Base-by-base conservation (phyloP, 2,797 vertebrate genomes). In the Leptoclinus maculatus region DNA sequence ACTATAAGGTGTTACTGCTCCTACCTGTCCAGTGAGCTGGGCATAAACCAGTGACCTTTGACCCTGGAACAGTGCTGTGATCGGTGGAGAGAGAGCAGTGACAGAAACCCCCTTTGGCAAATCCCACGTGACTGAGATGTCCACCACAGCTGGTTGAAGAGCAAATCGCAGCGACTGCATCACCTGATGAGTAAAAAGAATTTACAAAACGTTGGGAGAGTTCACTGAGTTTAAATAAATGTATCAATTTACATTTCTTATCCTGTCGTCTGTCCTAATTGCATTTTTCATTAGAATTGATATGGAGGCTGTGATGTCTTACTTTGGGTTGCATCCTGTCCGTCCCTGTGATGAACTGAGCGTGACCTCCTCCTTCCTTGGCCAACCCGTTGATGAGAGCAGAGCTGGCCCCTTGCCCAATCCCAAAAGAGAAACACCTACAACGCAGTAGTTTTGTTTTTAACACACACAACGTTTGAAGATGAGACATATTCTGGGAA, bases 371-470 rank as follows among this genome's bases (percentile, higher is more conserved):
- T 62, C 94, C 94, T 38, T 93, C 94, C 12, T 91, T 92, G 53
- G 96, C 95, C 87, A 97, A 85, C 76, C 95, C 96, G 82, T 93
- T 96, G 85, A 97, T 93, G 25, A 97, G 95, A 75, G 95, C 95
- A 56, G 95, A 94, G 78, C 96, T 97, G 80, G 95, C 95, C 1
- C 96, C 96, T 93, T 96, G 93, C 6, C 96, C 96, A 71, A 97
- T 97, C 27, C 96, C 96, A 80, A 97, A 97, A 7, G 96, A 94
- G 86, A 97, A 97, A 85, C 96, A 97, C 76, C 96, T 97, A 72
- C 57, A 88, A 85, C 0, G 83, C 39, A 79, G 17, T 1, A 12
- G 27, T 6, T 67, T 41, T 2, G 4, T 16, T 23, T n/a, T 60
- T 14, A 17, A 83, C 43, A 60, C 29, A n/a, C n/a, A 51, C 29